Evolutionary conservation across 2,113 vertebrate genomes (phyloP).

Genomic region (Microcebus lehilahytsara): DNA sequence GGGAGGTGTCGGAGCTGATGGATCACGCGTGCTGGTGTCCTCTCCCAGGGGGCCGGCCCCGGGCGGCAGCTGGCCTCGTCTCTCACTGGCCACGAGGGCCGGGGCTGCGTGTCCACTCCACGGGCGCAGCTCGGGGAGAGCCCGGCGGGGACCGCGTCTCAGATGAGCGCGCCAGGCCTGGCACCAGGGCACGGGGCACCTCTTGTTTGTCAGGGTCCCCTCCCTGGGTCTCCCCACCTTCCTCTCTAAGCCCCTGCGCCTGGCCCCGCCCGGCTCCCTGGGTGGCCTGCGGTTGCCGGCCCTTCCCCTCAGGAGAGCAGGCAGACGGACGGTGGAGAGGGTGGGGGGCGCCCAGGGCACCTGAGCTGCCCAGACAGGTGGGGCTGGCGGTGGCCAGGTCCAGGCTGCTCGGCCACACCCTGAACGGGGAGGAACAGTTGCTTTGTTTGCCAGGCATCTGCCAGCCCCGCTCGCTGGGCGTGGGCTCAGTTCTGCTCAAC

Average conservation of each 20-base stretch:
- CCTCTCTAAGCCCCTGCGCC: not conserved
- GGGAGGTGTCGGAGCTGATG: conserved; percentile 14
- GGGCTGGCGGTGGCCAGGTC: too few relatives aligned
- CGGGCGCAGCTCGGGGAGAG: not conserved
- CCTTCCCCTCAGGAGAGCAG: not conserved
- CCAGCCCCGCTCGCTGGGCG: not conserved
- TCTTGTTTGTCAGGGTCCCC: not conserved
- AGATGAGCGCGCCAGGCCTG: not conserved
- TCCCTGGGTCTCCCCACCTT: not conserved
- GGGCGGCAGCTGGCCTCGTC: conserved; percentile 14
- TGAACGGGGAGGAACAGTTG: accelerated
- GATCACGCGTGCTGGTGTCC: conserved; percentile 36
- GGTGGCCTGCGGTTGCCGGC: conserved; percentile 26
- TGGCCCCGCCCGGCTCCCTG: not conserved
- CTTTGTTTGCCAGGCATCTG: too few relatives aligned
- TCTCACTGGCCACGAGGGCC: not conserved
- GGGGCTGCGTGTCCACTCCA: accelerated
- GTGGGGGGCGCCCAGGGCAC: not conserved
- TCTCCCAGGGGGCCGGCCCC: not conserved
- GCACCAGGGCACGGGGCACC: accelerated
- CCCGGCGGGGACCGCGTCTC: accelerated
- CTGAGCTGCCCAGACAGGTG: too few relatives aligned
- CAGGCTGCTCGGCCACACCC: not conserved
- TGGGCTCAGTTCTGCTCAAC: not conserved
- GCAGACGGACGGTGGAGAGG: not conserved